Conservation (phyloP, 2,888 invertebrate species). For the Luperina testacea region DNA sequence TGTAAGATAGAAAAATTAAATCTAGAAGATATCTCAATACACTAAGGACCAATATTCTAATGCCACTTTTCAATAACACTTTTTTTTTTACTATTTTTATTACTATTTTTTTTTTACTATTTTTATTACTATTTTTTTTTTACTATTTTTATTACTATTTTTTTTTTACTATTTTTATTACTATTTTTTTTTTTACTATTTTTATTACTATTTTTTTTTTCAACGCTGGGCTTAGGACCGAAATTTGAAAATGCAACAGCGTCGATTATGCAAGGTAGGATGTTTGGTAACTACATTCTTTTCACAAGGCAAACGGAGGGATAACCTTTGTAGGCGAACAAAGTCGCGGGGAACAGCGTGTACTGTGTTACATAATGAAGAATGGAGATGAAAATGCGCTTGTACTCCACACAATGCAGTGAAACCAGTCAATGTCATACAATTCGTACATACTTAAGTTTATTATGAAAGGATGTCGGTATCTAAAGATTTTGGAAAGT, state of each 20-base stretch:
- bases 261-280: not conserved
- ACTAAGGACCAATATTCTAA: too few relatives aligned
- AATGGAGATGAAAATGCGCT: constrained; percentile 21
- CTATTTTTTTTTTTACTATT: too few relatives aligned
- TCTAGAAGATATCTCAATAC: too few relatives aligned
- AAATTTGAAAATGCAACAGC: not conserved
- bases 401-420: constrained; percentile 38
- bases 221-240: too few relatives aligned
- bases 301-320: not conserved
- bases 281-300: not conserved
- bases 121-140: too few relatives aligned
- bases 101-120: too few relatives aligned
- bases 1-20: too few relatives aligned
- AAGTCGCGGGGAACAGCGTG: not conserved
- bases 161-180: too few relatives aligned
- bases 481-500: constrained; percentile 56
- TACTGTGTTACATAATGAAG: not conserved
- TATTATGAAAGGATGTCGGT: constrained; percentile 54
- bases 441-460: constrained; percentile 16
- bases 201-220: too few relatives aligned
- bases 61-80: too few relatives aligned
- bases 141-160: too few relatives aligned
- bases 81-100: too few relatives aligned
- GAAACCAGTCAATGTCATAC: constrained; percentile 43
- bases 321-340: not conserved